Evolutionary conservation across 2,797 vertebrate genomes (phyloP), one percentile per base, ranked within the genome.

Genomic region (Toxotes lorentzi): DNA sequence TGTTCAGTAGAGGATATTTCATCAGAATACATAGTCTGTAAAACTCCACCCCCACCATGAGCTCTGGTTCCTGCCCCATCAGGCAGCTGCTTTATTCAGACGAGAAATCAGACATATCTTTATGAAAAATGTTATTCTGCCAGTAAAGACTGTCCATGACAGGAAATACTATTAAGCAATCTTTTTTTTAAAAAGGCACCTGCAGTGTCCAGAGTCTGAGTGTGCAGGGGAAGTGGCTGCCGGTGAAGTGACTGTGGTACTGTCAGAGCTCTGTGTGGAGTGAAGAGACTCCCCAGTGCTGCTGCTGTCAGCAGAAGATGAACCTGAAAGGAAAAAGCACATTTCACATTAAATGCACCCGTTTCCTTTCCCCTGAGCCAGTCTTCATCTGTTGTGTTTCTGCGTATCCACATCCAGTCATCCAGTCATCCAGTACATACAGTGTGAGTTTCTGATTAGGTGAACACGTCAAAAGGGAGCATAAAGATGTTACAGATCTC

Each of bases 151-250:
- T 30, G 27, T 30, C 27, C 3, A 4, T 30, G 27, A 30, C 27
- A 30, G 27, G 27, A 30, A 30, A 30, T 4, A 30, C 27, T 30
- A 56, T 27, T 27, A 8, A 35, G 9, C 5, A 40, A 40, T 32
- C 12, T 56, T 7, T 6, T 6, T 14, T 3, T 32, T 14, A 12
- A 23, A 53, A 30, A 27, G 13, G 2, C 56, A 68, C 66, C 66
- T 68, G 66, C 38, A 56, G 51, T 56, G 66, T 68, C 10, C 50
- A 30, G 14, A 27, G n/a, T 53, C 23, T 40, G 48, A 27, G n/a
- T 66, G 30, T 23, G 21, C 14, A 5, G 63, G 43, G 41, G 24
- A 50, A 8, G 7, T n/a, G 19, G 63, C 63, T 53, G 50, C 51
- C 56, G 50, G 51, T 30, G 24, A 68, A 19, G 24, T 41, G 38